Percentiles rank a stretch among this genome's conserved stretches.
phyloP scores from a whole-genome alignment of 2,888 invertebrate species.

The Uropetala carovei region DNA sequence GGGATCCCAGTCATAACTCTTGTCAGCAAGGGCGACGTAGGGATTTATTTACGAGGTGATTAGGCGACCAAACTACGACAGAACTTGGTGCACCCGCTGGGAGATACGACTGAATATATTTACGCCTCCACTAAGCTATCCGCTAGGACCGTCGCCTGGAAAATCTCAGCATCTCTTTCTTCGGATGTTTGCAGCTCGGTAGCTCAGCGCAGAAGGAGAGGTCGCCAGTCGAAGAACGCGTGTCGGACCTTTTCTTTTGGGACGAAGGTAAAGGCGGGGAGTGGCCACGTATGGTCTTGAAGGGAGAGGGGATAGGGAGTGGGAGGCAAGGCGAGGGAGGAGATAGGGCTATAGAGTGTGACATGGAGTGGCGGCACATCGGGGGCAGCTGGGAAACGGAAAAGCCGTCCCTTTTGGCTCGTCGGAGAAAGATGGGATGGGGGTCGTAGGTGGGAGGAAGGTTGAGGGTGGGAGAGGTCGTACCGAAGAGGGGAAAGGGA shows the following conservation, averaged over 20 bases:
- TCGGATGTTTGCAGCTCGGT: background rate
- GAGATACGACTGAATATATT: background rate
- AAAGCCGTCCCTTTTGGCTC: background rate
- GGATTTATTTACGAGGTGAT: constrained; percentile 16
- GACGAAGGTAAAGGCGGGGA: background rate
- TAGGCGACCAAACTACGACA: constrained; percentile 14
- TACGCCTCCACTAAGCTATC: background rate
- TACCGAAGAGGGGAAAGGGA: background rate
- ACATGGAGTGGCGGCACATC: background rate
- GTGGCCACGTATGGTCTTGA: background rate
- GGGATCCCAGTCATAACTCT: background rate
- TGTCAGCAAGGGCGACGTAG: background rate
- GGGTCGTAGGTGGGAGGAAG: background rate
- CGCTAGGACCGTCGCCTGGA: background rate
- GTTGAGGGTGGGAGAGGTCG: background rate
- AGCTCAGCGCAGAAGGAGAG: background rate
- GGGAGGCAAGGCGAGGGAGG: background rate
- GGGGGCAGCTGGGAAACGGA: constrained; percentile 57
- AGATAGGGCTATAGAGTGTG: constrained; percentile 4
- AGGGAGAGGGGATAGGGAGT: background rate
- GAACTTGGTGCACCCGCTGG: background rate
- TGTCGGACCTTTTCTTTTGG: background rate
- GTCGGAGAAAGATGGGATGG: background rate
- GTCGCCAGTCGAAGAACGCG: background rate
- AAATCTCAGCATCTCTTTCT: background rate